A percentile compares a stretch with the other conserved stretches of the same genome.
phyloP scores from a whole-genome alignment of 2,888 invertebrate species.

The Rhaphigaster nebulosa region DNA sequence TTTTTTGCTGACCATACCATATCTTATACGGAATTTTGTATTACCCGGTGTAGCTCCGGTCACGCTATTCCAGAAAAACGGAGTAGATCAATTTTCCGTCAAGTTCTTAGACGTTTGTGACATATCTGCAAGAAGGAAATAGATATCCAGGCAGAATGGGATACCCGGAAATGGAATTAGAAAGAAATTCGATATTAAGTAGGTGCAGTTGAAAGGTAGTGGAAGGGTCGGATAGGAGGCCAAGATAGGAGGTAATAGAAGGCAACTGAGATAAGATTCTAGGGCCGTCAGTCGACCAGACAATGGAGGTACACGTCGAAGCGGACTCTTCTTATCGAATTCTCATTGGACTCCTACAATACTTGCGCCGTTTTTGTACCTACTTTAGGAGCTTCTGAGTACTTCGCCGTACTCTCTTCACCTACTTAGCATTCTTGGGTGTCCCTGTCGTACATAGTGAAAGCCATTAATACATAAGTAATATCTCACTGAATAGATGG shows the following conservation, averaged over 20 bases:
- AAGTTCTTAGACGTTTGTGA: neutral
- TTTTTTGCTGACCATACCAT: too few relatives aligned
- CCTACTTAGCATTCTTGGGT: too few relatives aligned
- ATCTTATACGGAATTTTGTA: neutral
- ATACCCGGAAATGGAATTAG: conserved; percentile 30
- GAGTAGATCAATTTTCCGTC: neutral
- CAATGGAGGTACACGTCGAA: neutral
- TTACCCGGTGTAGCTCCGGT: neutral
- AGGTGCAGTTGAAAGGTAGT: conserved; percentile 26
- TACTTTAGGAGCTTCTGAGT: neutral
- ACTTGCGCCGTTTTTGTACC: neutral
- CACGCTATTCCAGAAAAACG: neutral
- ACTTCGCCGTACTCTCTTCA: neutral
- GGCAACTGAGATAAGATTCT: neutral
- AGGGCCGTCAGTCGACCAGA: neutral
- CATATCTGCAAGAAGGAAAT: neutral
- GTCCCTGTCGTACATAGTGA: too few relatives aligned
- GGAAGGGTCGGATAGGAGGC: conserved; percentile 19
- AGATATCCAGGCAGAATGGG: neutral
- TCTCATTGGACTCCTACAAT: neutral
- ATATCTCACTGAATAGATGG: too few relatives aligned
- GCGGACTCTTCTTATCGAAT: neutral
- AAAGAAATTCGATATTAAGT: conserved; percentile 48
- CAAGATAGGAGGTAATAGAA: neutral
- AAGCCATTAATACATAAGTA: too few relatives aligned